A percentile compares a stretch with the other conserved stretches of the same genome.
Evolutionary conservation across 2,113 vertebrate genomes (phyloP).

Genomic region (Myotis yumanensis): DNA sequence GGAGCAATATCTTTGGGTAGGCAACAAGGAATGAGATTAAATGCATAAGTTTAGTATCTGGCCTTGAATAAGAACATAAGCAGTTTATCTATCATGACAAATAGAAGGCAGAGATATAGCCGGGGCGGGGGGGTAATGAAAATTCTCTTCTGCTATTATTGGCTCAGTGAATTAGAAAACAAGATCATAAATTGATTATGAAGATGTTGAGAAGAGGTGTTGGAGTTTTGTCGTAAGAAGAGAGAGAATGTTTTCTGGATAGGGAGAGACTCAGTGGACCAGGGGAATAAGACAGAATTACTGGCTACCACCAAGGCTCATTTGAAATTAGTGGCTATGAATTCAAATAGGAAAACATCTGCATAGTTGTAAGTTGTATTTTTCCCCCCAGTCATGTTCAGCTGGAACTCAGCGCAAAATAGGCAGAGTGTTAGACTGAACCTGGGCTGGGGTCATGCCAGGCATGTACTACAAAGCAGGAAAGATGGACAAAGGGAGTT

Average conservation of each 20-base stretch:
- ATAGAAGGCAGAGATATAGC: not conserved
- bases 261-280: not conserved
- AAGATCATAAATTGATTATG: not conserved
- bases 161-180: constrained; percentile 23
- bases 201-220: not conserved
- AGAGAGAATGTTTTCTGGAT: not conserved
- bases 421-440: not conserved
- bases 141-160: not conserved
- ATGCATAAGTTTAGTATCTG: not conserved
- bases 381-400: not conserved
- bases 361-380: not conserved
- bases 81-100: not conserved
- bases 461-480: no score
- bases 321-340: not conserved
- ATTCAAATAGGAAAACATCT: constrained; percentile 23
- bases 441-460: not conserved
- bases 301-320: not conserved
- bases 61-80: not conserved
- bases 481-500: not conserved
- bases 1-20: not conserved
- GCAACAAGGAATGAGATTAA: not conserved
- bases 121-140: fast-evolving
- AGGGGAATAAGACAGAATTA: not conserved
- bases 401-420: not conserved
- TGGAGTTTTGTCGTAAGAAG: not conserved